Evolutionary conservation across 2,888 invertebrate species (phyloP).

Genomic region (Cheilosia scutellata): DNA sequence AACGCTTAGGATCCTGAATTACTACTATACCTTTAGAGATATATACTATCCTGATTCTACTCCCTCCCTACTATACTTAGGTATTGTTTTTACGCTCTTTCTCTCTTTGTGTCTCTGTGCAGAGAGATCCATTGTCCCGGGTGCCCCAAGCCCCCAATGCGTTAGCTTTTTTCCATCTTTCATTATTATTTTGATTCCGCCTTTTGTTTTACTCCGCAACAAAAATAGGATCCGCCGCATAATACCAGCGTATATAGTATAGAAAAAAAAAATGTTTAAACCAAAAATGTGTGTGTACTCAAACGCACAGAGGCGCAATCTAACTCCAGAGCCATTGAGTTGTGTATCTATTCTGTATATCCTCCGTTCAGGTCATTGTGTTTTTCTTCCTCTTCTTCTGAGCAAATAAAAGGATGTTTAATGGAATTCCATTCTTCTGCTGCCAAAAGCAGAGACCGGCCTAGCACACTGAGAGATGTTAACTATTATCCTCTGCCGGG

Average conservation of each 20-base stretch:
- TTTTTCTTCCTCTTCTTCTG: neutral
- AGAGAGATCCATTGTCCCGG: constrained; percentile 17
- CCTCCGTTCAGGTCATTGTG: neutral
- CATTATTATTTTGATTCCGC: constrained; percentile 32
- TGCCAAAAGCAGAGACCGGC: constrained; percentile 68
- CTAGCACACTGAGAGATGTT: constrained; percentile 61
- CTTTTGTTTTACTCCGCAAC: constrained; percentile 29
- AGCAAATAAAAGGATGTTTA: constrained; percentile 66
- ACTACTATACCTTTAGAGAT: neutral
- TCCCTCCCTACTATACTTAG: neutral
- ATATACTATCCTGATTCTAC: neutral
- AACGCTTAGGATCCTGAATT: constrained; percentile 17
- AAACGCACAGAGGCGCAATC: constrained; percentile 41
- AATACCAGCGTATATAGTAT: neutral
- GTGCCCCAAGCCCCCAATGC: constrained; percentile 18
- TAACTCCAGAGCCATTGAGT: constrained; percentile 25
- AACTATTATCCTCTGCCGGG: constrained; percentile 42
- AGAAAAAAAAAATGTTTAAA: neutral
- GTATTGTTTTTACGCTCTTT: neutral
- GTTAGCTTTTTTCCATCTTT: constrained; percentile 21
- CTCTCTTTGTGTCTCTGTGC: neutral
- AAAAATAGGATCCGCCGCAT: constrained; percentile 34
- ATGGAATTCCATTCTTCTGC: constrained; percentile 68
- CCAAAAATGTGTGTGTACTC: constrained; percentile 29
- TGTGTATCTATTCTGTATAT: constrained; percentile 32